Conservation (phyloP, 2,113 vertebrate genomes). For the Clarias gariepinus region DNA sequence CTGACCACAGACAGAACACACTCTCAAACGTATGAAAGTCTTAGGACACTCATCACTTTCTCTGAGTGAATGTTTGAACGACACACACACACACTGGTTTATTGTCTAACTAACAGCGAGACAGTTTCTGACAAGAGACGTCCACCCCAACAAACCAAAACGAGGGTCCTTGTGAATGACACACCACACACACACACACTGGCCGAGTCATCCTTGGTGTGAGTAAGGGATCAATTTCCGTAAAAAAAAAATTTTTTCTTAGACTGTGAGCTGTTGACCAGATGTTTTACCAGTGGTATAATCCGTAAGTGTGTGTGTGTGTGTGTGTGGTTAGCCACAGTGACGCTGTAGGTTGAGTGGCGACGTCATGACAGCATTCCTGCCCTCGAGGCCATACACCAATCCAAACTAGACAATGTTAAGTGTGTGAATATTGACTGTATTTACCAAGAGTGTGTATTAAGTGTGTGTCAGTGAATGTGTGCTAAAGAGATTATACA, state of each 20-base stretch:
- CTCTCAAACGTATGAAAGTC: background rate
- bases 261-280: constrained; percentile 25
- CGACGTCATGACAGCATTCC: background rate
- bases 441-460: background rate
- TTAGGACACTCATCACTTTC: background rate
- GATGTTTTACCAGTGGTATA: background rate
- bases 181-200: constrained; percentile 4
- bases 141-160: constrained; percentile 9
- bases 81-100: background rate
- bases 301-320: background rate
- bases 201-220: background rate
- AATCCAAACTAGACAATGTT: background rate
- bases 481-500: background rate
- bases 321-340: constrained; percentile 26
- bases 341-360: constrained; percentile 13
- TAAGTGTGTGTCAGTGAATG: no score
- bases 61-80: background rate
- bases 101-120: background rate
- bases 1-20: background rate
- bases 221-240: background rate
- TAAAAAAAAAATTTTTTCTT: background rate
- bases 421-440: background rate
- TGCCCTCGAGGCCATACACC: background rate
- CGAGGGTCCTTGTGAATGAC: background rate
- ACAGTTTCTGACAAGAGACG: background rate